phyloP scores from a whole-genome alignment of 92 coral and sea anemone species.

The Parazoanthus darwini region DNA sequence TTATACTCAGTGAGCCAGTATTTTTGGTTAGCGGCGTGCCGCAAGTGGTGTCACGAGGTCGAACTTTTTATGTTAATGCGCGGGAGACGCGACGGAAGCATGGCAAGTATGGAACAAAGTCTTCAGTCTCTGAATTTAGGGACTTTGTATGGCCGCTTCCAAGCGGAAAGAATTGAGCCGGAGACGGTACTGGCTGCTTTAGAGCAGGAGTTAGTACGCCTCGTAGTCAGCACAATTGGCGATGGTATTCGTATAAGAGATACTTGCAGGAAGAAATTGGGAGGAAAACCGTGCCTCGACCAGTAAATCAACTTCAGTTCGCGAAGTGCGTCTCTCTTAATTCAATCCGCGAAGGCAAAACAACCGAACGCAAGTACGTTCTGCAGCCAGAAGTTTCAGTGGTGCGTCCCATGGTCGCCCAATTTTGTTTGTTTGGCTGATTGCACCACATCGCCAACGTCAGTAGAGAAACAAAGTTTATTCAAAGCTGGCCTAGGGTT shows the following conservation, averaged over 20 bases:
- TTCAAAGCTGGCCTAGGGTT: constrained; percentile 44
- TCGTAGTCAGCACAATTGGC: constrained; percentile 13
- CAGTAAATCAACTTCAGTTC: not conserved
- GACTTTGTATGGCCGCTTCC: not conserved
- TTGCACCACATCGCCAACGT: constrained; percentile 21
- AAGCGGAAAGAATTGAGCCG: not conserved
- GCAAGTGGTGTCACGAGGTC: not conserved
- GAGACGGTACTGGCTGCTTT: not conserved
- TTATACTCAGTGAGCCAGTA: constrained; percentile 13
- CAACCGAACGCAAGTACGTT: not conserved
- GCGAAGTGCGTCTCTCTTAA: constrained; percentile 6
- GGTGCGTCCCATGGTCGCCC: constrained; percentile 38
- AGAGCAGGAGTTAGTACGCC: not conserved
- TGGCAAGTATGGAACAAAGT: not conserved
- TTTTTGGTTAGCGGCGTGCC: too few species aligned
- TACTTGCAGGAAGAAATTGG: constrained; percentile 2
- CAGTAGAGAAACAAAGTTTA: constrained; percentile 42
- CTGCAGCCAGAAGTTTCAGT: not conserved
- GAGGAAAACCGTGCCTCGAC: too few species aligned
- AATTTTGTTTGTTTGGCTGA: constrained; percentile 46
- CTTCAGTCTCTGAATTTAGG: constrained; percentile 6
- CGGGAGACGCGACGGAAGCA: not conserved
- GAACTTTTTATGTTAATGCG: not conserved
- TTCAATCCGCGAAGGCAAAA: not conserved
- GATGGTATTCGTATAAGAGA: constrained; percentile 35